Conservation (phyloP, 2,797 vertebrate genomes). For the Sylvilagus floridanus region DNA sequence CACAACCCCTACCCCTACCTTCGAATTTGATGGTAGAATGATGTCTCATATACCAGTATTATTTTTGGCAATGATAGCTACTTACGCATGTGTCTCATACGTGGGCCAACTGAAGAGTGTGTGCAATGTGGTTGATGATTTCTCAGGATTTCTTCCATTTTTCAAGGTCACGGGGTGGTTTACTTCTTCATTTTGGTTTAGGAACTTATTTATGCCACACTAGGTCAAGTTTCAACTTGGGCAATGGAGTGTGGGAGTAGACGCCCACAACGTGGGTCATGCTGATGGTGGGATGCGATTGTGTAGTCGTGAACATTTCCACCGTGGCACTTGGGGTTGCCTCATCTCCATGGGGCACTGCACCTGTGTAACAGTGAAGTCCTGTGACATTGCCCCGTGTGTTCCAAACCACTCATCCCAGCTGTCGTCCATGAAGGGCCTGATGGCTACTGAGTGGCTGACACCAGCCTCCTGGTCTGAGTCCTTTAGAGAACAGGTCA, state of each 20-base stretch:
- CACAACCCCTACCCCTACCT: too few relatives aligned
- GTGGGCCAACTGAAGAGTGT: neutral
- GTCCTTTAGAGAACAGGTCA: neutral
- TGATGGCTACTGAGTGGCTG: neutral
- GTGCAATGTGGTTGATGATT: slow-evolving; percentile 49
- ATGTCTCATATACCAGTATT: neutral
- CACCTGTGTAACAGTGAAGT: neutral
- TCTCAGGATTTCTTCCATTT: slow-evolving; percentile 53
- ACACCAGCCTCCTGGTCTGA: neutral
- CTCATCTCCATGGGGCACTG: neutral
- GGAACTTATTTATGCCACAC: neutral
- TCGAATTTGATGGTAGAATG: neutral
- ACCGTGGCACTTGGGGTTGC: neutral
- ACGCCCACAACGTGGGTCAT: neutral
- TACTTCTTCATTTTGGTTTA: slow-evolving; percentile 65
- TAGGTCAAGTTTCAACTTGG: neutral
- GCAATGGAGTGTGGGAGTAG: neutral
- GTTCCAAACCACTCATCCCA: neutral
- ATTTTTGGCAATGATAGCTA: neutral
- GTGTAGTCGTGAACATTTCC: neutral
- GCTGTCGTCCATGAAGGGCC: neutral
- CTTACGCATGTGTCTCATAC: neutral
- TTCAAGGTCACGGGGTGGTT: slow-evolving; percentile 8
- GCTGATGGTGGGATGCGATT: neutral
- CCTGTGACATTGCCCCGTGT: neutral